Evolutionary conservation across 2,888 invertebrate species (phyloP).

Genomic region (Diachrysia chrysitis): DNA sequence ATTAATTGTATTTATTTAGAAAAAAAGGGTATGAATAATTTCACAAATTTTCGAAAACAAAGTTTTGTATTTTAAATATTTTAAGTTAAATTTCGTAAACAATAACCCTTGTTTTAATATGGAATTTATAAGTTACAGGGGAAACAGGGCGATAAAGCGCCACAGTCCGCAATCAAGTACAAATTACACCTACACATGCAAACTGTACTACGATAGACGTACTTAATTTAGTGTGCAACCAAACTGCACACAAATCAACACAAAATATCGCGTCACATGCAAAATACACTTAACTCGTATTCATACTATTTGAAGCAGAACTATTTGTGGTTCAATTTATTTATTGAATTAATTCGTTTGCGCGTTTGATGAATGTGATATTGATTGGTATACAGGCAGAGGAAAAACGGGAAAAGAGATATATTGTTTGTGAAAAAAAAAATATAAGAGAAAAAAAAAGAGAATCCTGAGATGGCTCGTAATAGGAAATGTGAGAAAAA

Average conservation of each 20-base stretch:
- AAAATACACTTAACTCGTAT: conserved; percentile 24
- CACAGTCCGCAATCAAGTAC: conserved; percentile 28
- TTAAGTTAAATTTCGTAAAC: conserved; percentile 18
- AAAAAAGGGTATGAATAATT: too few species aligned
- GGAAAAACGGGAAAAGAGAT: too few species aligned
- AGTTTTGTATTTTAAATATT: background rate
- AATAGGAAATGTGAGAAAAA: too few species aligned
- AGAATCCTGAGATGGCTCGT: too few species aligned
- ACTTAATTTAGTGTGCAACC: conserved; percentile 44
- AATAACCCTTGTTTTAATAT: conserved; percentile 17
- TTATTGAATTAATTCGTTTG: background rate
- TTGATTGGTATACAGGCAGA: too few species aligned
- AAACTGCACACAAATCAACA: conserved; percentile 47
- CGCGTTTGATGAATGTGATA: too few species aligned
- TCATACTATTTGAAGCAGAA: conserved; percentile 9
- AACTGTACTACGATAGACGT: conserved; percentile 25
- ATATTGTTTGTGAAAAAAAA: too few species aligned
- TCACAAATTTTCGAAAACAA: too few species aligned
- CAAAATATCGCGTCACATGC: conserved; percentile 47
- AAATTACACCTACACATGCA: conserved; percentile 15
- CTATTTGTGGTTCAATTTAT: background rate
- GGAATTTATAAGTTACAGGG: conserved; percentile 9
- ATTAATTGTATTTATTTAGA: too few species aligned
- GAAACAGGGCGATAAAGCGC: conserved; percentile 24
- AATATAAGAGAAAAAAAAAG: too few species aligned